phyloP scores from a whole-genome alignment of 2,797 vertebrate species.

The Holocentrus rufus region DNA sequence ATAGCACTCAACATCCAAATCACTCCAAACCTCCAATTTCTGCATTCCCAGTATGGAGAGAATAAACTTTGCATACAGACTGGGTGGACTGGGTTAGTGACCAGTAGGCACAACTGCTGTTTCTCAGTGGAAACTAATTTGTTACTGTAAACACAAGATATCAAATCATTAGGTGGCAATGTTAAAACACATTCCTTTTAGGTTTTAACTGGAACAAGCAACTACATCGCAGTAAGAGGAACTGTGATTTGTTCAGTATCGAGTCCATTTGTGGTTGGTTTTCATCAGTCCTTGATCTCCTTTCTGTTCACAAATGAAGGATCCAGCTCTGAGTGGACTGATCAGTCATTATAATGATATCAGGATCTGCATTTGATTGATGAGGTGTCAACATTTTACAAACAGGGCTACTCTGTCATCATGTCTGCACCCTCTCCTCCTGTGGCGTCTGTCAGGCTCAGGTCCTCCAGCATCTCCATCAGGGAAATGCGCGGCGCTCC shows the following conservation, averaged over 20 bases:
- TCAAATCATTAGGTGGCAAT: background rate
- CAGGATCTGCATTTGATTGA: slow-evolving; percentile 15
- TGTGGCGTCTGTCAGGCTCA: slow-evolving; percentile 91
- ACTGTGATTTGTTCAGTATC: background rate
- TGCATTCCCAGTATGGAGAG: background rate
- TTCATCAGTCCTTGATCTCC: slow-evolving; percentile 19
- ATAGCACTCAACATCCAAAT: slow-evolving; percentile 16
- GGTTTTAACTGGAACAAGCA: slow-evolving; percentile 20
- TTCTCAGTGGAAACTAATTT: background rate
- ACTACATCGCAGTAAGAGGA: slow-evolving; percentile 1
- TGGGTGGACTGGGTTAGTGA: background rate
- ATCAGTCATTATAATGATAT: background rate
- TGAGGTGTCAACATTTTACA: background rate
- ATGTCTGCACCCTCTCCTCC: slow-evolving; percentile 92
- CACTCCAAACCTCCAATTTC: slow-evolving; percentile 28
- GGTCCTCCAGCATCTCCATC: slow-evolving; percentile 96
- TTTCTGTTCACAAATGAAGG: slow-evolving; percentile 3
- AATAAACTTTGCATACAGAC: background rate
- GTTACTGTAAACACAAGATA: slow-evolving; percentile 5
- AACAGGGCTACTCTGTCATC: slow-evolving; percentile 82
- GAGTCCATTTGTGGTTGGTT: background rate
- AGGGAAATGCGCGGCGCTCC: slow-evolving; percentile 91
- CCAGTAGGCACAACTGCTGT: slow-evolving; percentile 12
- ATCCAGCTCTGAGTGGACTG: slow-evolving; percentile 13
- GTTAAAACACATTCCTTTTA: background rate